Evolutionary conservation across 2,113 vertebrate genomes (phyloP).

Genomic region (Ceuthmochares aereus): DNA sequence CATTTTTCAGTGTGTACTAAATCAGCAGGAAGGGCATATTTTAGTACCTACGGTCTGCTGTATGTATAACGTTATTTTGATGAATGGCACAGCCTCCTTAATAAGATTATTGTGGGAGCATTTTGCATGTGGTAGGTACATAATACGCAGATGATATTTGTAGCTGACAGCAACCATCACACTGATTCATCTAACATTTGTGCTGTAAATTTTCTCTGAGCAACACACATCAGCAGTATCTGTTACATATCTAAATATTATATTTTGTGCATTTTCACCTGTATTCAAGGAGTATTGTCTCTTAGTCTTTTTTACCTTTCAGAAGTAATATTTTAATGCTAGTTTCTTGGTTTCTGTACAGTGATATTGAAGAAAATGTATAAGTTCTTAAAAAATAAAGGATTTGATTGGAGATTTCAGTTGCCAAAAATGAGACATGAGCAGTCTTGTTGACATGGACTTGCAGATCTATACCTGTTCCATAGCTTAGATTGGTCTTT

Average conservation of each 20-base stretch:
- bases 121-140: conserved; percentile 1
- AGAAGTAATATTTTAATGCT: not conserved
- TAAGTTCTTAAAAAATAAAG: not conserved
- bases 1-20: conserved; percentile 33
- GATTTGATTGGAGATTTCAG: not conserved
- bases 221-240: not conserved
- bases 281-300: not conserved
- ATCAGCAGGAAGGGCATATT: conserved; percentile 15
- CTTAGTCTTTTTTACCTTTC: not conserved
- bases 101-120: conserved; percentile 28
- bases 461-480: too few relatives aligned
- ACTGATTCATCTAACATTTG: not conserved
- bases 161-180: not conserved
- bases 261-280: not conserved
- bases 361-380: not conserved
- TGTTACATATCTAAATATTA: not conserved
- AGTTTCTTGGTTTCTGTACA: not conserved
- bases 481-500: too few relatives aligned
- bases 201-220: not conserved
- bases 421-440: not conserved
- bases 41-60: not conserved
- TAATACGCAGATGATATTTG: conserved; percentile 31
- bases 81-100: not conserved
- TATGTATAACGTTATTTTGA: conserved; percentile 27
- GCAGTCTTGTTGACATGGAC: not conserved